phyloP scores from a whole-genome alignment of 2,113 vertebrate species.

The Osmerus eperlanus region DNA sequence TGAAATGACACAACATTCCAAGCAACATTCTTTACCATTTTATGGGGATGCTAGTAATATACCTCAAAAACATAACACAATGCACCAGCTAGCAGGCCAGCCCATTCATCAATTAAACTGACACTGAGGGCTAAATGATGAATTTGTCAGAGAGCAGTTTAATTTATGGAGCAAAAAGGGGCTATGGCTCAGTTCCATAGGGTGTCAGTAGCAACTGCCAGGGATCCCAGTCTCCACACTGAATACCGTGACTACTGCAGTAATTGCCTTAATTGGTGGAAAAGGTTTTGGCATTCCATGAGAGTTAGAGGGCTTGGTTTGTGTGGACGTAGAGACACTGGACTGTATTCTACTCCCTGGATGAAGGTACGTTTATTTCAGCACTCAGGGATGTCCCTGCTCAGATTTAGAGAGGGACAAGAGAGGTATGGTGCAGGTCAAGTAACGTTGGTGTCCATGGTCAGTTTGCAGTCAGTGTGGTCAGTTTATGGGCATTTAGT shows the following conservation, averaged over 20 bases:
- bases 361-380: slow-evolving; percentile 24
- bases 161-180: neutral
- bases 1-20: slow-evolving; percentile 23
- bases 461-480: too few relatives aligned
- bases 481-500: too few relatives aligned
- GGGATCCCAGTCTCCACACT: slow-evolving; percentile 62
- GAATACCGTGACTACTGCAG: slow-evolving; percentile 63
- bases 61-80: slow-evolving; percentile 22
- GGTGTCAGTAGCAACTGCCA: slow-evolving; percentile 57
- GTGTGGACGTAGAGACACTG: slow-evolving; percentile 57
- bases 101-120: slow-evolving; percentile 44
- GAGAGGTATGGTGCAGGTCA: slow-evolving; percentile 24
- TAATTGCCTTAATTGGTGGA: slow-evolving; percentile 66
- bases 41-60: neutral
- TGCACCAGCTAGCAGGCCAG: slow-evolving; percentile 38
- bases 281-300: slow-evolving; percentile 52
- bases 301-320: slow-evolving; percentile 56
- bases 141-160: slow-evolving; percentile 60
- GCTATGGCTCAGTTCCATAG: slow-evolving; percentile 43
- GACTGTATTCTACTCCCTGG: slow-evolving; percentile 37
- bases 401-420: slow-evolving; percentile 29
- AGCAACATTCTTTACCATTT: neutral
- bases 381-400: slow-evolving; percentile 4
- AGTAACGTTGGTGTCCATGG: too few relatives aligned
- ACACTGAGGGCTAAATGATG: slow-evolving; percentile 53